These are phyloP conservation scores for Lathronympha strigana DNA, from an alignment of 2,888 invertebrate genomes.

Conservation along the genomic window DNA sequence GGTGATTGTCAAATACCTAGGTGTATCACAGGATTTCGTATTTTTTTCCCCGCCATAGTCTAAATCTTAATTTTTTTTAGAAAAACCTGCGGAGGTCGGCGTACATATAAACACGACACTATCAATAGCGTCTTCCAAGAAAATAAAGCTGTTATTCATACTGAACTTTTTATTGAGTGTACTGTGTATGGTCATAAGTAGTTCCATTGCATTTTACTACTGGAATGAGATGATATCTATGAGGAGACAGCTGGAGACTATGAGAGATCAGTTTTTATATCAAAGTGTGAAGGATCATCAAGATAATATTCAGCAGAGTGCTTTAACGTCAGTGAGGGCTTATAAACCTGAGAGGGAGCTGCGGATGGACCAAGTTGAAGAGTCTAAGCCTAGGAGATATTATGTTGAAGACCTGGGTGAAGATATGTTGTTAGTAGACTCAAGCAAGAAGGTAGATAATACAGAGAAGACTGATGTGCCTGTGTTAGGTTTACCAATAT, in stretches of 20 bases:
- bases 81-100: constrained; percentile 74
- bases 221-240: constrained; percentile 75
- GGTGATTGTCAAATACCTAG: constrained; percentile 60
- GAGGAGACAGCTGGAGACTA: constrained; percentile 68
- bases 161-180: constrained; percentile 75
- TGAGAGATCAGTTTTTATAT: constrained; percentile 67
- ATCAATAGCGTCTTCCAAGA: constrained; percentile 80
- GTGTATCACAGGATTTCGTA: not conserved
- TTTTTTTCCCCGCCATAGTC: constrained; percentile 14
- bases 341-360: constrained; percentile 59
- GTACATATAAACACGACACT: constrained; percentile 79
- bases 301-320: constrained; percentile 61
- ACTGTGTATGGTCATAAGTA: constrained; percentile 70
- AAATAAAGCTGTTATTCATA: constrained; percentile 75
- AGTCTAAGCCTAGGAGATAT: constrained; percentile 59
- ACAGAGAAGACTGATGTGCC: constrained; percentile 57
- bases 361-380: constrained; percentile 55
- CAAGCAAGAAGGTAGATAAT: constrained; percentile 66
- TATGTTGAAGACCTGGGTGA: constrained; percentile 74
- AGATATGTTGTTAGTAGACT: constrained; percentile 72
- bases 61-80: constrained; percentile 58
- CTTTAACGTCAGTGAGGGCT: constrained; percentile 58
- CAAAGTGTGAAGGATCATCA: constrained; percentile 58
- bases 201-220: constrained; percentile 73
- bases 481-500: constrained; percentile 56